Conservation (phyloP, 2,113 vertebrate species). For the Potamarius usumacintae region DNA sequence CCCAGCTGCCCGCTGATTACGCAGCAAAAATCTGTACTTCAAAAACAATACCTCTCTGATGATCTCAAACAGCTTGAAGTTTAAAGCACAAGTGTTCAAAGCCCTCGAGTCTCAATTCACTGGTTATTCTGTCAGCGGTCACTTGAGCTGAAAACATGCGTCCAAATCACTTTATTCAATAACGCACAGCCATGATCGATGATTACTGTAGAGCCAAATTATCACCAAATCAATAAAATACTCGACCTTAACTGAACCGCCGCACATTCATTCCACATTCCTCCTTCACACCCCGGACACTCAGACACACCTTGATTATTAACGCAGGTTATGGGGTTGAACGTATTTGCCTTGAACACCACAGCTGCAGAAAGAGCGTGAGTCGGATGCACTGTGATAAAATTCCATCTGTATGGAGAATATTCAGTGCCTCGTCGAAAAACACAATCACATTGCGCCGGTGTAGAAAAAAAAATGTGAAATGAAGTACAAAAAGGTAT, state of each 20-base stretch:
- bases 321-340: not conserved
- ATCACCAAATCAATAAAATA: not conserved
- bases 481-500: too few species aligned
- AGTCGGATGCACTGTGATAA: not conserved
- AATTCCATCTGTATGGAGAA: not conserved
- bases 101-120: not conserved
- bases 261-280: too few species aligned
- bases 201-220: not conserved
- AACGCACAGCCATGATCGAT: not conserved
- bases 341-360: not conserved
- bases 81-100: not conserved
- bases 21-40: not conserved
- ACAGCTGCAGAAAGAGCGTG: not conserved
- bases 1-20: not conserved
- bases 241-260: too few species aligned
- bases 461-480: not conserved
- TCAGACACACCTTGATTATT: not conserved
- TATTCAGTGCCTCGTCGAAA: not conserved
- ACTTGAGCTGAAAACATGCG: not conserved
- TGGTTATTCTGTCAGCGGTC: not conserved
- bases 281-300: too few species aligned
- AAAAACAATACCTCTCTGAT: not conserved
- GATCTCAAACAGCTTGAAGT: not conserved
- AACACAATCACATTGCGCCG: not conserved
- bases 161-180: not conserved